Conservation (phyloP, 2,797 vertebrate genomes). For the Melanotaenia pygmaea region DNA sequence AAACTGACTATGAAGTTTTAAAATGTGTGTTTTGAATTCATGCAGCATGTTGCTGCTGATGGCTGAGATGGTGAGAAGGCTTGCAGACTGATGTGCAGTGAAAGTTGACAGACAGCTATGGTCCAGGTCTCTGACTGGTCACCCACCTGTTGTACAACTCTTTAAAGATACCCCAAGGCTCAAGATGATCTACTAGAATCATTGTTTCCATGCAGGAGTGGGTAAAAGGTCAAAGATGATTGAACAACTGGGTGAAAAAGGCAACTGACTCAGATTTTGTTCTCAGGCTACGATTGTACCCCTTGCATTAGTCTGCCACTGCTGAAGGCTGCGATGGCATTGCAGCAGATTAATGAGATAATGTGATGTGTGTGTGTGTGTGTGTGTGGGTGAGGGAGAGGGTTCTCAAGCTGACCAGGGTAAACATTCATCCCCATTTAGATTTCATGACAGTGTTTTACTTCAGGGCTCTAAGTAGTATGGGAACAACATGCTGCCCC, state of each 20-base stretch:
- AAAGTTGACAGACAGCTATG: not conserved
- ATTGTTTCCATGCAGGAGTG: slow-evolving; percentile 18
- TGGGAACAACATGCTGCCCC: not conserved
- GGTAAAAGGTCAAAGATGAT: slow-evolving; percentile 46
- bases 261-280: slow-evolving; percentile 9
- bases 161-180: slow-evolving; percentile 37
- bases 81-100: not conserved
- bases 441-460: not conserved
- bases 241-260: slow-evolving; percentile 39
- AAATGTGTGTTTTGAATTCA: not conserved
- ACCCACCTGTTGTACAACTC: not conserved
- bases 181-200: slow-evolving; percentile 38
- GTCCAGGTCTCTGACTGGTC: too few species aligned
- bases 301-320: slow-evolving; percentile 24
- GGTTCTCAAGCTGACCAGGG: slow-evolving; percentile 29
- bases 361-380: not conserved
- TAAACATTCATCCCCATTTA: slow-evolving; percentile 5
- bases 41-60: not conserved
- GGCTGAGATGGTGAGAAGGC: not conserved
- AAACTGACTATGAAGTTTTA: not conserved
- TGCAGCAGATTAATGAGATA: slow-evolving; percentile 30
- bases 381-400: not conserved
- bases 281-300: slow-evolving; percentile 22
- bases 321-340: slow-evolving; percentile 13
- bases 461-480: not conserved